Evolutionary conservation across 2,113 vertebrate genomes (phyloP).

Genomic region (Paralichthys olivaceus): DNA sequence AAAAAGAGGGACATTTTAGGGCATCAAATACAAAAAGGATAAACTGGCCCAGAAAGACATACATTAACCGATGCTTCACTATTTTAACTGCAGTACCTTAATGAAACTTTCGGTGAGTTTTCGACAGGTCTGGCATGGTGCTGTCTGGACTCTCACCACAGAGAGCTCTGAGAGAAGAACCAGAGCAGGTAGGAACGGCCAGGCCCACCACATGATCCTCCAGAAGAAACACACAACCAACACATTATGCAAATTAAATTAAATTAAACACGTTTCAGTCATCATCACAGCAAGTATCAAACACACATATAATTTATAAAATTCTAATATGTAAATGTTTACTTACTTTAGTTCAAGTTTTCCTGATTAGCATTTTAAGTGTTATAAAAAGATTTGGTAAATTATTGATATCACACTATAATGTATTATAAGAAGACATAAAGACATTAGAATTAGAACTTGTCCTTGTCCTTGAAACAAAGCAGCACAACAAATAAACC

Average conservation of each 20-base stretch:
- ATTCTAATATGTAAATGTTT: too few relatives aligned
- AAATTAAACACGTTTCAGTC: too few relatives aligned
- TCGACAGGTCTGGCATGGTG: conserved; percentile 89
- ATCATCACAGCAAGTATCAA: too few relatives aligned
- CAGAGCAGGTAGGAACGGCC: conserved; percentile 73
- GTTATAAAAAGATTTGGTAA: too few relatives aligned
- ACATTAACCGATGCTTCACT: neutral
- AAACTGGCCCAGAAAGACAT: neutral
- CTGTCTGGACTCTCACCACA: conserved; percentile 79
- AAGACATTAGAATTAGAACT: too few relatives aligned
- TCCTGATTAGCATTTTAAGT: too few relatives aligned
- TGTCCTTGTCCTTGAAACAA: too few relatives aligned
- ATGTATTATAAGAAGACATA: too few relatives aligned
- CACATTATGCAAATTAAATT: neutral
- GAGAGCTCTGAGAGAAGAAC: conserved; percentile 78
- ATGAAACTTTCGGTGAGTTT: conserved; percentile 88
- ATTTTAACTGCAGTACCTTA: conserved; percentile 78
- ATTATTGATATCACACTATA: too few relatives aligned
- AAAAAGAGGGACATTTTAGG: neutral
- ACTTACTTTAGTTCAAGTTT: too few relatives aligned
- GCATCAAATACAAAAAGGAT: neutral
- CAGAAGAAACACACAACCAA: conserved; percentile 10
- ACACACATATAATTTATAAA: too few relatives aligned
- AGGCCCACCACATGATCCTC: conserved; percentile 77
- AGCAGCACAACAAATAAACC: too few relatives aligned